Evolutionary conservation across 2,113 vertebrate genomes (phyloP).

Genomic region (Catharus bicknelli): DNA sequence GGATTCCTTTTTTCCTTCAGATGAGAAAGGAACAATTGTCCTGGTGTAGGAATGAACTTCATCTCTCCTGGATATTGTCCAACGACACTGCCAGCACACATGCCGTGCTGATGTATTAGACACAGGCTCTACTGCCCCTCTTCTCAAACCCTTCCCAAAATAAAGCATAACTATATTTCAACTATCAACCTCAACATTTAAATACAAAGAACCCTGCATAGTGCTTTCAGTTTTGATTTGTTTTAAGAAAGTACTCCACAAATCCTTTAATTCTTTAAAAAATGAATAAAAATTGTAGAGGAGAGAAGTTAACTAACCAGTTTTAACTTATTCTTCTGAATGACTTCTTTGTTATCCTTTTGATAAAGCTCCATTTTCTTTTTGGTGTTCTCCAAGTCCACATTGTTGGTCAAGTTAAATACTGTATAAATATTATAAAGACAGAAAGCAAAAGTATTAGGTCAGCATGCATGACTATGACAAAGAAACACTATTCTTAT

Average conservation of each 20-base stretch:
- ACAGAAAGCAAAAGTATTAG: conserved; percentile 33
- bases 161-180: background rate
- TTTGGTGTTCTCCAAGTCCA: conserved; percentile 93
- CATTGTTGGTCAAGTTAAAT: conserved; percentile 93
- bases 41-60: conserved; percentile 27
- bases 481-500: background rate
- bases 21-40: conserved; percentile 60
- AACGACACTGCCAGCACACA: background rate
- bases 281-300: background rate
- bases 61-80: conserved; percentile 55
- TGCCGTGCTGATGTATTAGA: background rate
- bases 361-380: conserved; percentile 95
- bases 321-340: conserved; percentile 95
- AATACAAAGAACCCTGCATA: background rate
- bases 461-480: background rate
- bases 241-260: background rate
- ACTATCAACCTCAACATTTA: background rate
- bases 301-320: conserved; percentile 80
- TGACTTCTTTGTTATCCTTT: conserved; percentile 92
- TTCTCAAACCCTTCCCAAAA: conserved; percentile 2
- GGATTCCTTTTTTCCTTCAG: conserved; percentile 11
- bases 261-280: conserved; percentile 1
- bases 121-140: background rate
- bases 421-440: conserved; percentile 74
- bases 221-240: background rate